phyloP scores from a whole-genome alignment of 2,888 invertebrate species.

The Morpho helenor region DNA sequence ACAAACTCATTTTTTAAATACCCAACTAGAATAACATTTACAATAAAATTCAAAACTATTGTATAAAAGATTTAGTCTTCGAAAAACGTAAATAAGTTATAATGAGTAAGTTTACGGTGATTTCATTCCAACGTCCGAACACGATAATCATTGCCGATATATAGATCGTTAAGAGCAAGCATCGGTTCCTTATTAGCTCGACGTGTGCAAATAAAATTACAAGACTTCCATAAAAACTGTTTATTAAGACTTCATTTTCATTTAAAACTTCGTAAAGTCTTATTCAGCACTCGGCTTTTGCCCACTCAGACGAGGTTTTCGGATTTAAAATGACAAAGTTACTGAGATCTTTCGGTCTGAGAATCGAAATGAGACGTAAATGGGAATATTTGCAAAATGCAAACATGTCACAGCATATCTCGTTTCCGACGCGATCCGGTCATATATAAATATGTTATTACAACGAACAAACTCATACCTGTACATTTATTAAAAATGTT shows the following conservation, averaged over 20 bases:
- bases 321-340: slow-evolving; percentile 72
- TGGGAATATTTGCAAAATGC: slow-evolving; percentile 59
- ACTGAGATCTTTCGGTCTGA: slow-evolving; percentile 42
- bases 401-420: slow-evolving; percentile 54
- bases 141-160: slow-evolving; percentile 50
- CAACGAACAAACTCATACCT: slow-evolving; percentile 10
- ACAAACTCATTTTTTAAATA: no score
- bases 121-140: slow-evolving; percentile 54
- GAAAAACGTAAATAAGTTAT: no score
- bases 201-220: slow-evolving; percentile 73
- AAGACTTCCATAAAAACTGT: slow-evolving; percentile 68
- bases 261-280: slow-evolving; percentile 75
- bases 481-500: slow-evolving; percentile 5
- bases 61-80: no score
- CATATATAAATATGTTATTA: slow-evolving; percentile 49
- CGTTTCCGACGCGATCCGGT: slow-evolving; percentile 55
- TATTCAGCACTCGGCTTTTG: slow-evolving; percentile 51
- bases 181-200: slow-evolving; percentile 71
- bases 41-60: no score
- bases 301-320: slow-evolving; percentile 55
- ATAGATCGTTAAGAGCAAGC: slow-evolving; percentile 59
- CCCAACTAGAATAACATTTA: no score
- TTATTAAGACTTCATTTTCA: slow-evolving; percentile 73
- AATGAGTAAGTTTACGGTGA: slow-evolving; percentile 36
- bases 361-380: slow-evolving; percentile 67